Percentiles rank a stretch among this genome's conserved stretches.
phyloP scores from a whole-genome alignment of 2,888 invertebrate genomes.

The Tyria jacobaeae region DNA sequence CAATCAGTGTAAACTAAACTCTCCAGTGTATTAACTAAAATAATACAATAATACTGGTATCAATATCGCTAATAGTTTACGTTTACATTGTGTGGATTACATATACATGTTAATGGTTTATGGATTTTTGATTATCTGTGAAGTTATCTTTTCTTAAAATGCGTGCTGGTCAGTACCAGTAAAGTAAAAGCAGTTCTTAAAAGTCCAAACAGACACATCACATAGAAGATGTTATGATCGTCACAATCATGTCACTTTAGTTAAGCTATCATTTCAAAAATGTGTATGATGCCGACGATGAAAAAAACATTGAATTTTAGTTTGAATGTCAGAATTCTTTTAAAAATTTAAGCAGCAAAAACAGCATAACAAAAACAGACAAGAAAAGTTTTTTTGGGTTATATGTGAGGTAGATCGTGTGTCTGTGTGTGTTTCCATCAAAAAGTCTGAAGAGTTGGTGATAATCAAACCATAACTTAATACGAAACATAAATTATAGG shows the following conservation, averaged over 20 bases:
- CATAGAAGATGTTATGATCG: too few species aligned
- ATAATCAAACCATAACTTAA: not conserved
- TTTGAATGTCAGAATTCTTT: too few species aligned
- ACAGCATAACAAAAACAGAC: too few species aligned
- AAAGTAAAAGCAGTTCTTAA: not conserved
- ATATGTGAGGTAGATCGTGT: too few species aligned
- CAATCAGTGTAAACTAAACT: slow-evolving; percentile 10
- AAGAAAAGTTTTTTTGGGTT: too few species aligned
- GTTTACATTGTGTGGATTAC: not conserved
- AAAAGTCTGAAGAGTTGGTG: too few species aligned
- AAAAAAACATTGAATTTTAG: too few species aligned
- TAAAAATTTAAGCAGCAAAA: too few species aligned
- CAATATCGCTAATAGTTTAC: not conserved
- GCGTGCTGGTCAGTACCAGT: not conserved
- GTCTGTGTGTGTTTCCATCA: too few species aligned
- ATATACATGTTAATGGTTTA: not conserved
- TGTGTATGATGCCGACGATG: too few species aligned
- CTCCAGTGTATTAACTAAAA: not conserved
- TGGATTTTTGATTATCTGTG: not conserved
- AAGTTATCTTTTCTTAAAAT: not conserved
- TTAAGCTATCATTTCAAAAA: too few species aligned
- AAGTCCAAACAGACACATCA: not conserved
- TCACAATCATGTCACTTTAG: too few species aligned
- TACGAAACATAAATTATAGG: not conserved
- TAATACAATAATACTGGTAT: not conserved